phyloP scores from a whole-genome alignment of 2,113 vertebrate species.

The human region DNA sequence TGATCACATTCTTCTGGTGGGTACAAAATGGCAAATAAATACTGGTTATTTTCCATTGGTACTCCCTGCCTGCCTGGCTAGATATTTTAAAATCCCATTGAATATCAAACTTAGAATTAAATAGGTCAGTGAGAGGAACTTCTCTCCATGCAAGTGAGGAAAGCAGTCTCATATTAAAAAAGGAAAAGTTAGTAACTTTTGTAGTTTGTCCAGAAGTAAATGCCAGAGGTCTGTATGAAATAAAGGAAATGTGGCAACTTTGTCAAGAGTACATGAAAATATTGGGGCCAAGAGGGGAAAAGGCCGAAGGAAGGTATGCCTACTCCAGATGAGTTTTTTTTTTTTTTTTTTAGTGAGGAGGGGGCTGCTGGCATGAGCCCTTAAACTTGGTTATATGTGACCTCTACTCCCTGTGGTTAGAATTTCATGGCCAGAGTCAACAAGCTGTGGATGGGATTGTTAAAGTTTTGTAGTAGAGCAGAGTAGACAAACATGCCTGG shows the following conservation, averaged over 20 bases:
- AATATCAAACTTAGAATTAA: not conserved
- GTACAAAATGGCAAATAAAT: not conserved
- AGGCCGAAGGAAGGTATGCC: not conserved
- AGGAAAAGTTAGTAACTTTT: not conserved
- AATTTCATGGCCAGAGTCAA: conserved; percentile 37
- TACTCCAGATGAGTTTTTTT: not conserved
- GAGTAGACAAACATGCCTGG: conserved; percentile 61
- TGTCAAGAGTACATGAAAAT: not conserved
- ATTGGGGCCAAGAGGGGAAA: not conserved
- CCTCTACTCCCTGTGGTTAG: not conserved
- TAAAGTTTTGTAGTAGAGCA: conserved; percentile 14
- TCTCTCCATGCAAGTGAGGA: not conserved
- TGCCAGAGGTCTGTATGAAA: conserved; percentile 8
- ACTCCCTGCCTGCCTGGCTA: not conserved
- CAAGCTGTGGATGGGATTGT: not conserved
- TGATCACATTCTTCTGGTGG: not conserved
- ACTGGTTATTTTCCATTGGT: not conserved
- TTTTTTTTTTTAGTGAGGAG: no score
- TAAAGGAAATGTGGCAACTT: not conserved
- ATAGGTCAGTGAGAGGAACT: not conserved
- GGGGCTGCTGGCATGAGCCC: not conserved
- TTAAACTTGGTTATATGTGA: not conserved
- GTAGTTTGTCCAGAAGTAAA: not conserved
- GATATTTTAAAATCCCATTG: not conserved
- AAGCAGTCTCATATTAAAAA: not conserved